Evolutionary conservation across 2,797 vertebrate genomes (phyloP).

Genomic region (Rhinoraja longicauda): DNA sequence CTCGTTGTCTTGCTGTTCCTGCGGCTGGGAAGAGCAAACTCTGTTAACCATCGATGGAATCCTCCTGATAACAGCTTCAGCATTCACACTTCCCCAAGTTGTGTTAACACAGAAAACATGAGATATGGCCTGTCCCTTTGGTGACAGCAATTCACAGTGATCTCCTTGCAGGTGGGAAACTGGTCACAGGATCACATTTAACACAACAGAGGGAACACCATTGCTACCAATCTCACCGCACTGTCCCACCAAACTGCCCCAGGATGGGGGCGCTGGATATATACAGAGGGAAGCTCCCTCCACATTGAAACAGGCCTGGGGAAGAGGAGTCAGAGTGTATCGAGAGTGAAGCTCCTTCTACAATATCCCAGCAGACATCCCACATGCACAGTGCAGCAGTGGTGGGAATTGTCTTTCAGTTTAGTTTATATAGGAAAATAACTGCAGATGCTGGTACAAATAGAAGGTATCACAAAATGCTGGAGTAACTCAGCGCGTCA

Average conservation of each 20-base stretch:
- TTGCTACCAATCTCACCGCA: not conserved
- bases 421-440: too few species aligned
- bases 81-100: not conserved
- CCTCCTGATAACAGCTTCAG: not conserved
- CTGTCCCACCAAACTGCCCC: not conserved
- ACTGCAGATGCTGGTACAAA: too few species aligned
- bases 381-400: too few species aligned
- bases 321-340: not conserved
- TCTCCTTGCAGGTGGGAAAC: not conserved
- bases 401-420: too few species aligned
- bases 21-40: not conserved
- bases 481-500: too few species aligned
- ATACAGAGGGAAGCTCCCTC: not conserved
- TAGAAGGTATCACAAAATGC: too few species aligned
- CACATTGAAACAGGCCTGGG: not conserved
- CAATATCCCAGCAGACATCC: not conserved
- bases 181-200: not conserved
- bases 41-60: not conserved
- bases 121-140: too few species aligned
- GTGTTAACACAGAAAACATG: too few species aligned
- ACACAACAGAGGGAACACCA: not conserved
- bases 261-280: not conserved
- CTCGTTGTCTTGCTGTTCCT: not conserved
- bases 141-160: not conserved
- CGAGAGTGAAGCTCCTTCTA: not conserved